A percentile compares a stretch with the other conserved stretches of the same genome.
These are phyloP conservation scores for Actinia tenebrosa DNA, from an alignment of 64 coral and sea anemone species.

Conservation along the genomic window DNA sequence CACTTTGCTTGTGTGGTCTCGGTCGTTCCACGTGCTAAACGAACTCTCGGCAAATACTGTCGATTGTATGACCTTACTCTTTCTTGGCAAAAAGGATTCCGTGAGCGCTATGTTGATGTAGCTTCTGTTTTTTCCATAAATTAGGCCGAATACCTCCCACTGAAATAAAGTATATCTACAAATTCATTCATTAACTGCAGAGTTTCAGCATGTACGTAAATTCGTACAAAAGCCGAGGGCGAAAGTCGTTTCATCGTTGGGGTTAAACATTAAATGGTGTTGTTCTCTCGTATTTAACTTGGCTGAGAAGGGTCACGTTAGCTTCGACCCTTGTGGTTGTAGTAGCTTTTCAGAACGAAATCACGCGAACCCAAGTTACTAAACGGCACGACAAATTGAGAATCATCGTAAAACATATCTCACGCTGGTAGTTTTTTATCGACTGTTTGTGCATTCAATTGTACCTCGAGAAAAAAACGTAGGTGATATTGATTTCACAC, in stretches of 20 bases:
- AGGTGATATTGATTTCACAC: neutral
- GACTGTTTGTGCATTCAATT: neutral
- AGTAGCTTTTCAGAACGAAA: neutral
- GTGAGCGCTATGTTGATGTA: neutral
- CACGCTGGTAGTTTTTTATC: neutral
- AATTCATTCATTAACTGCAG: neutral
- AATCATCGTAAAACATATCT: neutral
- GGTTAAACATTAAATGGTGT: constrained; percentile 10
- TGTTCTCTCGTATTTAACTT: constrained; percentile 25
- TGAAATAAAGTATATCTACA: neutral
- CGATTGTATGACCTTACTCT: neutral
- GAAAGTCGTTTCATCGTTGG: neutral
- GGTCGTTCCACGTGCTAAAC: constrained; percentile 13
- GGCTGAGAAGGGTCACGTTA: constrained; percentile 9
- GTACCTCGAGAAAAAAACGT: neutral
- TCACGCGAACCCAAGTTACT: constrained; percentile 12
- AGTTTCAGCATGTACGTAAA: neutral
- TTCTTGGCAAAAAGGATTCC: neutral
- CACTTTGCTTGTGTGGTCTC: constrained; percentile 12
- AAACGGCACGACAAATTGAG: neutral
- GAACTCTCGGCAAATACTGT: neutral
- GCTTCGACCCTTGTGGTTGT: constrained; percentile 9
- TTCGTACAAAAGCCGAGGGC: neutral
- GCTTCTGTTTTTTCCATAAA: neutral
- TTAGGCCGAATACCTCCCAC: neutral